phyloP scores from a whole-genome alignment of 2,888 invertebrate species.

The Ptychoptera albimana region DNA sequence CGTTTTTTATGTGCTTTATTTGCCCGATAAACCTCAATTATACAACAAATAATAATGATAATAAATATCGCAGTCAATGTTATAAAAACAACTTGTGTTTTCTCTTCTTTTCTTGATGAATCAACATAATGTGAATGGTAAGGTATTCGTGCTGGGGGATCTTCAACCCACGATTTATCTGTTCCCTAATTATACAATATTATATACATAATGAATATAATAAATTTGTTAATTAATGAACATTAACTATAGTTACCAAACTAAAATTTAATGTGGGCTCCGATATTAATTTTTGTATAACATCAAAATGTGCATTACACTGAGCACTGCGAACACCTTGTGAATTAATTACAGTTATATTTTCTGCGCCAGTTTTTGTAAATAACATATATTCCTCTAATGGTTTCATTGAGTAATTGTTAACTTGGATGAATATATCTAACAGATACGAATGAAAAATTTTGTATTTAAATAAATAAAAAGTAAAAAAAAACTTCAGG shows the following conservation, averaged over 20 bases:
- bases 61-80: slow-evolving; percentile 60
- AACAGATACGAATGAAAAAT: slow-evolving; percentile 14
- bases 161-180: slow-evolving; percentile 70
- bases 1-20: slow-evolving; percentile 56
- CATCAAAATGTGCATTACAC: slow-evolving; percentile 65
- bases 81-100: slow-evolving; percentile 65
- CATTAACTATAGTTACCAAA: slow-evolving; percentile 30
- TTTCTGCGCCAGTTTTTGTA: slow-evolving; percentile 66
- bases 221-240: neutral
- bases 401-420: slow-evolving; percentile 68
- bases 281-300: slow-evolving; percentile 38
- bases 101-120: slow-evolving; percentile 61
- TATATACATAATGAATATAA: neutral
- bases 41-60: slow-evolving; percentile 46
- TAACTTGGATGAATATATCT: slow-evolving; percentile 78
- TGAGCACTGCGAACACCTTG: slow-evolving; percentile 75
- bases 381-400: slow-evolving; percentile 86
- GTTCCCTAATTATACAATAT: slow-evolving; percentile 39
- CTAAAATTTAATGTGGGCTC: slow-evolving; percentile 42
- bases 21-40: slow-evolving; percentile 62
- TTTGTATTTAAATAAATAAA: neutral
- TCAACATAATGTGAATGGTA: slow-evolving; percentile 61
- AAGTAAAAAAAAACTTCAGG: neutral
- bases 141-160: slow-evolving; percentile 58
- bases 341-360: slow-evolving; percentile 73